Evolutionary conservation across 2,888 invertebrate species (phyloP).

Genomic region (Euspilapteryx auroguttella): DNA sequence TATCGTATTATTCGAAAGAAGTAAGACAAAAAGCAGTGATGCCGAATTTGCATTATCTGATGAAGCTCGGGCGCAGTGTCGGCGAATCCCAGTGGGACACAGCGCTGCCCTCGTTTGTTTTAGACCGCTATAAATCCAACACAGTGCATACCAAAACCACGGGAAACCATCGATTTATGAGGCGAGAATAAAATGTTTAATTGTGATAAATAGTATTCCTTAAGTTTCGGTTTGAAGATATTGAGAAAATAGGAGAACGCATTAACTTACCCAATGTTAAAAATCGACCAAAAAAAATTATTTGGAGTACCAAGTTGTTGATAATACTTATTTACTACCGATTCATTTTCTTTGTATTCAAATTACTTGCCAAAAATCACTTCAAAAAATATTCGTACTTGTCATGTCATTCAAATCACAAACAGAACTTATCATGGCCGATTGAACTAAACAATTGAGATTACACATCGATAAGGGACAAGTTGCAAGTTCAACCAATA

Average conservation of each 20-base stretch:
- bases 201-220: conserved; percentile 25
- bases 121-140: conserved; percentile 39
- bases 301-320: too few species aligned
- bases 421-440: conserved; percentile 18
- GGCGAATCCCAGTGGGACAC: conserved; percentile 23
- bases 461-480: conserved; percentile 31
- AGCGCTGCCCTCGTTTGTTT: conserved; percentile 34
- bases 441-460: conserved; percentile 37
- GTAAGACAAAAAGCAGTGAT: too few species aligned
- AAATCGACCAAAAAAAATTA: too few species aligned
- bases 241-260: too few species aligned
- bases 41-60: conserved; percentile 10
- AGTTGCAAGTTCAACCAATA: too few species aligned
- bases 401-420: too few species aligned
- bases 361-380: conserved; percentile 8
- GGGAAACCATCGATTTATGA: conserved; percentile 34
- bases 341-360: conserved; percentile 10
- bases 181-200: conserved; percentile 20
- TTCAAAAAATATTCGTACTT: too few species aligned
- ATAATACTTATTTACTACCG: not conserved
- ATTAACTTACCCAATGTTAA: too few species aligned
- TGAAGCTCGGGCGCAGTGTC: conserved; percentile 11
- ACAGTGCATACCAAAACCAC: conserved; percentile 28
- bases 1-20: too few species aligned
- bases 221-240: too few species aligned